phyloP scores from a whole-genome alignment of 2,113 vertebrate species.

The Spizaetus ornatus region DNA sequence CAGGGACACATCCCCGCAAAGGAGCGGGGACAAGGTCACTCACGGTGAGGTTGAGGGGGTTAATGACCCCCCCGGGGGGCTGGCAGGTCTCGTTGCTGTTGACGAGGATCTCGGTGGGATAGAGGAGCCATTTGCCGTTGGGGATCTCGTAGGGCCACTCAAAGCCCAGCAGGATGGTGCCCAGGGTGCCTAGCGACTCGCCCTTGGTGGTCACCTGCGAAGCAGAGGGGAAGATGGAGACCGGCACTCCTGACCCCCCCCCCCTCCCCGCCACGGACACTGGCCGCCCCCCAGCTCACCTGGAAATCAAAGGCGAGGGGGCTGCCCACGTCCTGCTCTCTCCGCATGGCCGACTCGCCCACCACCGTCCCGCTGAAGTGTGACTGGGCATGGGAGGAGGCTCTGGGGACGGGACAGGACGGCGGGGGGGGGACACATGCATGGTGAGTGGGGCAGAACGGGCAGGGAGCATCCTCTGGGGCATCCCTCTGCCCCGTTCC shows the following conservation, averaged over 20 bases:
- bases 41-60: slow-evolving; percentile 86
- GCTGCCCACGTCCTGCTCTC: slow-evolving; percentile 86
- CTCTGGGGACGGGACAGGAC: not conserved
- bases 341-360: slow-evolving; percentile 90
- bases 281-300: slow-evolving; percentile 61
- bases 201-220: slow-evolving; percentile 78
- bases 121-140: slow-evolving; percentile 95
- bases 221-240: not conserved
- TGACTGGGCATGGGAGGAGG: slow-evolving; percentile 62
- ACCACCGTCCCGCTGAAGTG: slow-evolving; percentile 86
- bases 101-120: slow-evolving; percentile 84
- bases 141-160: slow-evolving; percentile 88
- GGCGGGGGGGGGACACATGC: not conserved
- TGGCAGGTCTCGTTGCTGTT: slow-evolving; percentile 73
- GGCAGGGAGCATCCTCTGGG: not conserved
- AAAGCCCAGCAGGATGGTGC: slow-evolving; percentile 83
- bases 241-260: fast-evolving
- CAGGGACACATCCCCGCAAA: not conserved
- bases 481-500: not conserved
- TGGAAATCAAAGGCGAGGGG: slow-evolving; percentile 82
- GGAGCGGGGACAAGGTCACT: not conserved
- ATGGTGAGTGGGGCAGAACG: not conserved
- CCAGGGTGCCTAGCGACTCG: slow-evolving; percentile 77
- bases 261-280: fast-evolving
- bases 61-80: slow-evolving; percentile 80